Evolutionary conservation across 2,888 invertebrate species (phyloP).

Genomic region (Pecten maximus): DNA sequence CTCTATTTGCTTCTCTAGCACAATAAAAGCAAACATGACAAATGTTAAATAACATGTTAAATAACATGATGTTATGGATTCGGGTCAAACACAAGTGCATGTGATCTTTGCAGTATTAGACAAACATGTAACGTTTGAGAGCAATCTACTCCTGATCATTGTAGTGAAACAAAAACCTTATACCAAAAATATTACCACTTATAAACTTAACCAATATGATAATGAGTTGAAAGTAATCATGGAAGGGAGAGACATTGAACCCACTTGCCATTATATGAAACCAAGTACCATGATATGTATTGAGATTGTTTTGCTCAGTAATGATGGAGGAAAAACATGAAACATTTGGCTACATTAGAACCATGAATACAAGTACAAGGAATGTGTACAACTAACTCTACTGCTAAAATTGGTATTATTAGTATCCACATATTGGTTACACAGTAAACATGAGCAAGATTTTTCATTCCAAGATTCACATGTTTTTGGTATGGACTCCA

Average conservation of each 20-base stretch:
- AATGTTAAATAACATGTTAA: background rate
- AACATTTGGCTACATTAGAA: background rate
- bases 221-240: background rate
- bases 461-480: background rate
- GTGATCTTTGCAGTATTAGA: background rate
- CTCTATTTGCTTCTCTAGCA: background rate
- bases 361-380: background rate
- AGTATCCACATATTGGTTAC: background rate
- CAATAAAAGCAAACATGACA: background rate
- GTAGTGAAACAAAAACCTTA: background rate
- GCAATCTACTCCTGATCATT: background rate
- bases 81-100: background rate
- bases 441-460: background rate
- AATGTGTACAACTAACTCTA: background rate
- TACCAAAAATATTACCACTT: background rate
- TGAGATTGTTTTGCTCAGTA: background rate
- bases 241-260: background rate
- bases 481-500: background rate
- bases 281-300: constrained; percentile 8
- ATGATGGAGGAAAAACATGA: background rate
- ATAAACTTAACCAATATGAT: background rate
- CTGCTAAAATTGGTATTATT: background rate
- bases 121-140: too few relatives aligned
- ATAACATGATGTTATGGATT: too few relatives aligned
- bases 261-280: background rate